Percentiles rank a stretch among this genome's conserved stretches.
Evolutionary conservation across 1,140 invertebrate species (phyloP).

Genomic region (Penaeus vannamei): DNA sequence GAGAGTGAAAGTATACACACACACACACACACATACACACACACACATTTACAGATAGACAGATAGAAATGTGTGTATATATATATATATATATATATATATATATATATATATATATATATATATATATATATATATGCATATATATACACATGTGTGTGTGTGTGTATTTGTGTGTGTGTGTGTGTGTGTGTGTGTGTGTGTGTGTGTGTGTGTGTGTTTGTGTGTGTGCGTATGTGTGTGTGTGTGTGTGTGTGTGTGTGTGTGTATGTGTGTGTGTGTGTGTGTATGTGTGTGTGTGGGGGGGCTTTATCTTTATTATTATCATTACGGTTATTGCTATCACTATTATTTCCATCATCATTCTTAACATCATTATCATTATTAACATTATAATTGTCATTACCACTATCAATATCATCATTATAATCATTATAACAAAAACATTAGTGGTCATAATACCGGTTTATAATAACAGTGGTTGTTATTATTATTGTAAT

Average conservation of each 20-base stretch:
- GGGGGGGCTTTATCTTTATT: too few species aligned
- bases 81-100: constrained; percentile 16
- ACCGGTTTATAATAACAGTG: too few species aligned
- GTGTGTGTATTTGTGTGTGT: background rate
- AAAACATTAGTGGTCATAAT: too few species aligned
- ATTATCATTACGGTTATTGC: too few species aligned
- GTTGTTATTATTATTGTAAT: too few species aligned
- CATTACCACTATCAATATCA: too few species aligned
- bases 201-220: background rate
- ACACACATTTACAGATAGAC: background rate
- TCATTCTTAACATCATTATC: too few species aligned
- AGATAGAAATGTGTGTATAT: background rate
- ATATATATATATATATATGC: background rate
- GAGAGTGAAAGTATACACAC: background rate
- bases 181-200: background rate
- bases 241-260: background rate
- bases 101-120: constrained; percentile 10
- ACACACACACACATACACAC: background rate
- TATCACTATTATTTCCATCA: too few species aligned
- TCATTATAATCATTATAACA: too few species aligned
- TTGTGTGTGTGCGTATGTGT: background rate
- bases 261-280: background rate
- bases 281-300: background rate
- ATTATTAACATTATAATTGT: too few species aligned
- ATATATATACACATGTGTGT: background rate